Evolutionary conservation across 2,113 vertebrate genomes (phyloP).

Genomic region (Ceuthmochares aereus): DNA sequence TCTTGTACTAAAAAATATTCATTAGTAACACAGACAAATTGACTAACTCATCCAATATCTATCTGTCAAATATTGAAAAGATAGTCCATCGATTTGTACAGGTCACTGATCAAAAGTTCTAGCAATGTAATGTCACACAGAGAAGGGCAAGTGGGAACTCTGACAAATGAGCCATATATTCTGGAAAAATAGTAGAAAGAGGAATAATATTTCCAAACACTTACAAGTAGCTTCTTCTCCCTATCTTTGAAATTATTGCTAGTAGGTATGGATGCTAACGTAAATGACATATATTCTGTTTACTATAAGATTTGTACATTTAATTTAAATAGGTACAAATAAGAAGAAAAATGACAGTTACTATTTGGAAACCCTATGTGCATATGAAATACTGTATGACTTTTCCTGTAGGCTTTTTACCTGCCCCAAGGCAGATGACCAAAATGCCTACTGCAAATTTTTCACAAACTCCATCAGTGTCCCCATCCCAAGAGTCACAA

Average conservation of each 20-base stretch:
- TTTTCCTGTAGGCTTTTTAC: not conserved
- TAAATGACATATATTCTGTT: not conserved
- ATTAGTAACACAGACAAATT: slow-evolving; percentile 8
- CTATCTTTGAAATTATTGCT: not conserved
- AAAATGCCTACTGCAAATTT: not conserved
- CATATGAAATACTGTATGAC: not conserved
- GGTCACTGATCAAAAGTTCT: slow-evolving; percentile 45
- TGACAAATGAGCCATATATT: not conserved
- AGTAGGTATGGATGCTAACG: not conserved
- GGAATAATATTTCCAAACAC: not conserved
- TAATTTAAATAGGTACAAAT: not conserved
- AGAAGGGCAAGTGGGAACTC: slow-evolving; percentile 28
- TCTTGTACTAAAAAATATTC: not conserved
- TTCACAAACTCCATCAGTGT: not conserved
- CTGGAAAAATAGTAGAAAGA: not conserved
- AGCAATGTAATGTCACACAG: slow-evolving; percentile 8
- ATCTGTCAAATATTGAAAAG: slow-evolving; percentile 27
- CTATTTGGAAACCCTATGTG: not conserved
- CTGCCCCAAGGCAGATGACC: not conserved
- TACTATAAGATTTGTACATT: not conserved
- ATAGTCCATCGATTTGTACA: slow-evolving; percentile 57
- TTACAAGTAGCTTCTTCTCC: not conserved
- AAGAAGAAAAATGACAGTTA: not conserved
- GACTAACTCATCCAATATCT: slow-evolving; percentile 44
- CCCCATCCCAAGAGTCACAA: not conserved